phyloP scores from a whole-genome alignment of 2,888 invertebrate genomes.

The Hoplodrina blanda region DNA sequence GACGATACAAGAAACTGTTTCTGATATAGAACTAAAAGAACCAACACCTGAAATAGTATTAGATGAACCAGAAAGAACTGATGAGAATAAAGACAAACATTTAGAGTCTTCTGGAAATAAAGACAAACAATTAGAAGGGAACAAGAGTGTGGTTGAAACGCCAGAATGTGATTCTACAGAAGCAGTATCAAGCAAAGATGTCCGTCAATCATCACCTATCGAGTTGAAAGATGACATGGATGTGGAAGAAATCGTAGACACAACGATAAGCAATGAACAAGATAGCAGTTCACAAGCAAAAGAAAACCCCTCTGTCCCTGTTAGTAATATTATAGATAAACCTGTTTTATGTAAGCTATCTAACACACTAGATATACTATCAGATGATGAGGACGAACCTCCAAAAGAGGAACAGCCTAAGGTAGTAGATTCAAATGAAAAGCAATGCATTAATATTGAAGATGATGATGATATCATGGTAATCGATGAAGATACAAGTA shows the following conservation, averaged over 20 bases:
- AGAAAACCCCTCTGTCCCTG: slow-evolving; percentile 6
- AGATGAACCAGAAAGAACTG: slow-evolving; percentile 4
- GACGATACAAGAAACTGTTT: background rate
- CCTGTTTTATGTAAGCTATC: slow-evolving; percentile 76
- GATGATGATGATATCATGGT: slow-evolving; percentile 87
- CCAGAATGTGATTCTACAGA: slow-evolving; percentile 7
- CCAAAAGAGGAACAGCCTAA: slow-evolving; percentile 43
- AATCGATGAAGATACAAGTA: slow-evolving; percentile 78
- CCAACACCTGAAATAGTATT: background rate
- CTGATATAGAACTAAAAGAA: slow-evolving; percentile 8
- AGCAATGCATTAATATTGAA: slow-evolving; percentile 80
- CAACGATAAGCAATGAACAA: slow-evolving; percentile 18
- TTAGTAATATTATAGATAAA: slow-evolving; percentile 48
- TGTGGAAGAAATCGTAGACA: slow-evolving; percentile 47
- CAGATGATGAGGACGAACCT: slow-evolving; percentile 83
- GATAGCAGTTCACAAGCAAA: slow-evolving; percentile 14
- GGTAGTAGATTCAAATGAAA: slow-evolving; percentile 59
- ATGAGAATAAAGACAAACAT: background rate
- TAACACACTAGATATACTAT: slow-evolving; percentile 83
- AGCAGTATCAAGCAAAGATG: slow-evolving; percentile 1
- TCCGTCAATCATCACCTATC: slow-evolving; percentile 21
- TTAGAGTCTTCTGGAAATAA: slow-evolving; percentile 8
- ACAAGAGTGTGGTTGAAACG: slow-evolving; percentile 1
- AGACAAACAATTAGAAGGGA: slow-evolving; percentile 3
- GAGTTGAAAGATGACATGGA: slow-evolving; percentile 53